Conservation (phyloP, 2,888 invertebrate genomes). For the Sarcophaga subvicina region DNA sequence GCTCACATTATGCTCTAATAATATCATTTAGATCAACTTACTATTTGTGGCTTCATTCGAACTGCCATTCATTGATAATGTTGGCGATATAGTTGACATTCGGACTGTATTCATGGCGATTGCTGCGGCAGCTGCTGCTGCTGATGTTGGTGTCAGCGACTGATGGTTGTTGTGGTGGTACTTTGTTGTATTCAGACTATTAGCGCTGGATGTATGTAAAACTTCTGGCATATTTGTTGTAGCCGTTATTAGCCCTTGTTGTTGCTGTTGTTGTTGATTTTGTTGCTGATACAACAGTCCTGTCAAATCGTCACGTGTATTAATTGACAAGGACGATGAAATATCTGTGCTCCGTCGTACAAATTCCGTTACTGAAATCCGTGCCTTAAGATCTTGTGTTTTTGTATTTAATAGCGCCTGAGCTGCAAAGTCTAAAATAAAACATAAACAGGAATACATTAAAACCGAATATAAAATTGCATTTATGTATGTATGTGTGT, state of each 20-base stretch:
- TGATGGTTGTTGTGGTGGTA: slow-evolving; percentile 58
- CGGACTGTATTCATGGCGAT: slow-evolving; percentile 69
- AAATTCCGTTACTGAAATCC: slow-evolving; percentile 94
- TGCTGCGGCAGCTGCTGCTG: slow-evolving; percentile 60
- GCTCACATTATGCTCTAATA: too few relatives aligned
- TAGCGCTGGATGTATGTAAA: slow-evolving; percentile 73
- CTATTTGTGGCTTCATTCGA: slow-evolving; percentile 79
- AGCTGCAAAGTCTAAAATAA: slow-evolving; percentile 45
- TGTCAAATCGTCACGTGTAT: slow-evolving; percentile 45
- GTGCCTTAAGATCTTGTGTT: slow-evolving; percentile 76
- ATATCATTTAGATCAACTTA: slow-evolving; percentile 56
- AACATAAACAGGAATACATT: neutral
- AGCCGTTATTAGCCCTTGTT: slow-evolving; percentile 58
- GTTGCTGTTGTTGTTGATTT: slow-evolving; percentile 60
- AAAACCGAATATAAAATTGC: neutral
- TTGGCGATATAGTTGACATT: slow-evolving; percentile 81
- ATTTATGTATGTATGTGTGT: neutral
- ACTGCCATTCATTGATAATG: slow-evolving; percentile 82
- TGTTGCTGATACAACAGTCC: slow-evolving; percentile 56
- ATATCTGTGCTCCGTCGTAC: slow-evolving; percentile 87
- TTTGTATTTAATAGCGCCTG: slow-evolving; percentile 42
- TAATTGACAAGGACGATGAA: slow-evolving; percentile 49
- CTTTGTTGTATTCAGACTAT: slow-evolving; percentile 72
- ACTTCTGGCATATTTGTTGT: slow-evolving; percentile 76
- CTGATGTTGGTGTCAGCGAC: slow-evolving; percentile 49